A percentile compares a stretch with the other conserved stretches of the same genome.
Evolutionary conservation across 2,113 vertebrate genomes (phyloP).

Genomic region (Piaya cayana): DNA sequence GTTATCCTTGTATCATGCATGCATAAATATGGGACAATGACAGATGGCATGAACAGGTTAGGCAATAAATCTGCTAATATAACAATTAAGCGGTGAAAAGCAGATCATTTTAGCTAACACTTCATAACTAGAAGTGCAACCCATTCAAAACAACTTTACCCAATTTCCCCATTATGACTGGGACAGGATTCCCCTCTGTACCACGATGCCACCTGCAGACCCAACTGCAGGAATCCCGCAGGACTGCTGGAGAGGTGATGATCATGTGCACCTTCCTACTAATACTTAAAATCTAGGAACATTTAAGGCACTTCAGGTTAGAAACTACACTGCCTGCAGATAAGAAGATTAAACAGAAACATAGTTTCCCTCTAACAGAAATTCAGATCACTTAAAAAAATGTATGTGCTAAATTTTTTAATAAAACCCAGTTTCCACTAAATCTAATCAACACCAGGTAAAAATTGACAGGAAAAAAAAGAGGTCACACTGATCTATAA

Average conservation of each 20-base stretch:
- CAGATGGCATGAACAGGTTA: not conserved
- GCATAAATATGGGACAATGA: not conserved
- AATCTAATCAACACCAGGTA: not conserved
- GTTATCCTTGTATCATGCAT: not conserved
- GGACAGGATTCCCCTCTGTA: not conserved
- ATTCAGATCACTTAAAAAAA: not conserved
- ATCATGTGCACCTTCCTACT: not conserved
- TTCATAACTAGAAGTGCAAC: not conserved
- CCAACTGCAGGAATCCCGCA: not conserved
- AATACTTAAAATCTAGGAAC: accelerated
- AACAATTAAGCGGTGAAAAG: not conserved
- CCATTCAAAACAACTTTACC: not conserved
- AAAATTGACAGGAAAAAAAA: not conserved
- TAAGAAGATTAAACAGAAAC: not conserved
- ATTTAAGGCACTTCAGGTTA: not conserved
- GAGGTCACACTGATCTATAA: not conserved
- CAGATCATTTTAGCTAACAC: not conserved
- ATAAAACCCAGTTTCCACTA: not conserved
- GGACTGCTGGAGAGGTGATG: not conserved
- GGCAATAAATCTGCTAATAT: not conserved
- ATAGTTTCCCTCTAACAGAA: not conserved
- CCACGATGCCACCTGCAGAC: not conserved
- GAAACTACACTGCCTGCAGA: not conserved
- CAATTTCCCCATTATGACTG: not conserved
- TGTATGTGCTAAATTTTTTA: not conserved